Evolutionary conservation across 1,140 invertebrate genomes (phyloP).

Genomic region (Episyrphus balteatus): DNA sequence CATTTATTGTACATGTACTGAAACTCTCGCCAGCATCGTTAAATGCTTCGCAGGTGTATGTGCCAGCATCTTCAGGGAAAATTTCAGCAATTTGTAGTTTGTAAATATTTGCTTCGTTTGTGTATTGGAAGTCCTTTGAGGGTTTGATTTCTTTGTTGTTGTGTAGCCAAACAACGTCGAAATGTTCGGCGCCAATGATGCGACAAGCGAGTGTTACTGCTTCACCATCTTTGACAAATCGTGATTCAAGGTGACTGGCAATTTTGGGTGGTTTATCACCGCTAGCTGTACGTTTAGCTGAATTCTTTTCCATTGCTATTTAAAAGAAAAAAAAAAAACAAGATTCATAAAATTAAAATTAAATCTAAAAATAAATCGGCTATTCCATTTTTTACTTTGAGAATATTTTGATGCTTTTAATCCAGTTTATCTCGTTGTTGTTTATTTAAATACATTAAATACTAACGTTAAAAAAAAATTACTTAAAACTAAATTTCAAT

Average conservation of each 20-base stretch:
- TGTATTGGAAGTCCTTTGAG: conserved; percentile 91
- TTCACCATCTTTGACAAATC: conserved; percentile 76
- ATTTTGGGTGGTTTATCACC: conserved; percentile 67
- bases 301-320: conserved; percentile 50
- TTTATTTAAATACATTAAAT: no score
- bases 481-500: no score
- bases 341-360: no score
- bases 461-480: no score
- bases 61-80: conserved; percentile 79
- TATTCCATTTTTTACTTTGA: no score
- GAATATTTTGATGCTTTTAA: neutral
- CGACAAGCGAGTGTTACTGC: conserved; percentile 71
- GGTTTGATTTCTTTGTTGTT: conserved; percentile 95
- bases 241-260: conserved; percentile 69
- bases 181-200: conserved; percentile 77
- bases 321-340: conserved; percentile 7
- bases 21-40: conserved; percentile 90
- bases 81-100: conserved; percentile 86
- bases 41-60: conserved; percentile 93
- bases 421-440: no score
- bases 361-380: no score
- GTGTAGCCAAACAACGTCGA: conserved; percentile 90
- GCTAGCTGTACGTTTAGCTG: conserved; percentile 38
- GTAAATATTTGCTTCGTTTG: conserved; percentile 80
- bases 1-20: conserved; percentile 77